phyloP scores from a whole-genome alignment of 2,888 invertebrate genomes.

The Callimorpha dominula region DNA sequence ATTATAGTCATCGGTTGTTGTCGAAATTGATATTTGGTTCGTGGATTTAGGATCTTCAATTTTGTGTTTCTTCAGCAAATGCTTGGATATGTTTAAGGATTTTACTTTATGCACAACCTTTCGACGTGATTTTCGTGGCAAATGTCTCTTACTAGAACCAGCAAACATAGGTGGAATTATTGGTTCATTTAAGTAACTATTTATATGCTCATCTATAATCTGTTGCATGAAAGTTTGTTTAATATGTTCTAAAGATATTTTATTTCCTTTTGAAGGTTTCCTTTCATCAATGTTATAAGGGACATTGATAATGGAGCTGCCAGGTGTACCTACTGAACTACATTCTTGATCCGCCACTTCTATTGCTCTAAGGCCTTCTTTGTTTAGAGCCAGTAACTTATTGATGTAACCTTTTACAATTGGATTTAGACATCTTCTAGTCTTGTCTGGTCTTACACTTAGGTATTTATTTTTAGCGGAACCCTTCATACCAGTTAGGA shows the following conservation, averaged over 20 bases:
- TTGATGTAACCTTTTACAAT: conserved; percentile 75
- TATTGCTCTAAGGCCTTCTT: conserved; percentile 73
- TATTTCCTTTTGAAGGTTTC: conserved; percentile 55
- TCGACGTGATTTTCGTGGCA: conserved; percentile 51
- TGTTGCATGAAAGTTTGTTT: conserved; percentile 68
- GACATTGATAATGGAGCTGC: conserved; percentile 79
- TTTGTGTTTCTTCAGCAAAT: conserved; percentile 54
- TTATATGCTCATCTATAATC: conserved; percentile 58
- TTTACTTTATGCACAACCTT: conserved; percentile 77
- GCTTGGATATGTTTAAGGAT: conserved; percentile 77
- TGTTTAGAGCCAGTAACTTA: conserved; percentile 73
- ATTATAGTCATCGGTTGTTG: conserved; percentile 50
- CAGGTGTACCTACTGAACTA: conserved; percentile 79
- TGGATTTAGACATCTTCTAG: conserved; percentile 63
- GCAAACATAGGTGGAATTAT: conserved; percentile 16
- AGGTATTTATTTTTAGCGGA: conserved; percentile 42
- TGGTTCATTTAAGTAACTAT: conserved; percentile 31
- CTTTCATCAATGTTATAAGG: conserved; percentile 64
- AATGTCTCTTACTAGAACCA: conserved; percentile 23
- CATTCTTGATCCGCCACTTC: conserved; percentile 80
- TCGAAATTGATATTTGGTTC: conserved; percentile 49
- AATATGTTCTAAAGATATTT: conserved; percentile 76
- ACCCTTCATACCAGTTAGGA: conserved; percentile 24
- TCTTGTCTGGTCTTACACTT: conserved; percentile 29
- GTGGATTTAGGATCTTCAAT: conserved; percentile 23